Evolutionary conservation across 2,888 invertebrate species (phyloP).

Genomic region (Meta bourneti): DNA sequence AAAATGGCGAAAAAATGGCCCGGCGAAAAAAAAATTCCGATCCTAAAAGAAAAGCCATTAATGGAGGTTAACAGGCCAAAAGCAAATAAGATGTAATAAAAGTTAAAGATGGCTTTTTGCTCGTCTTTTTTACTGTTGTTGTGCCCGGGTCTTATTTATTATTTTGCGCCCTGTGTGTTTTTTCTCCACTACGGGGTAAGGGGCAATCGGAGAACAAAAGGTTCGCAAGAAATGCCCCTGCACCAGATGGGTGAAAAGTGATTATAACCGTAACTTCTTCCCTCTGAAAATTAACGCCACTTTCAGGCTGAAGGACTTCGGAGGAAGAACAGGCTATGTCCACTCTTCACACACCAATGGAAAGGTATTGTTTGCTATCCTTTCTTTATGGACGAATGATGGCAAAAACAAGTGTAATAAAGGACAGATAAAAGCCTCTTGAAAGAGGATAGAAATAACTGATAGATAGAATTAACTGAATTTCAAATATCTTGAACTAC

Average conservation of each 20-base stretch:
- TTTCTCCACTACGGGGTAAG: slow-evolving; percentile 40
- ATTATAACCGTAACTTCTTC: slow-evolving; percentile 71
- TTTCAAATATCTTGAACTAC: no score
- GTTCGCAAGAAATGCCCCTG: slow-evolving; percentile 8
- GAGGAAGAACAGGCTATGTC: slow-evolving; percentile 32
- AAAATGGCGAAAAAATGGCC: neutral
- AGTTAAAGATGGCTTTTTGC: slow-evolving; percentile 58
- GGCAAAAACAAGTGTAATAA: no score
- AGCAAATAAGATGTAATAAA: slow-evolving; percentile 74
- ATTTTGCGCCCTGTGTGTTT: slow-evolving; percentile 24
- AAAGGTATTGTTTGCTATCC: no score
- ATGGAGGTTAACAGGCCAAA: slow-evolving; percentile 70
- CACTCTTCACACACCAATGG: no score
- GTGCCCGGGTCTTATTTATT: slow-evolving; percentile 40
- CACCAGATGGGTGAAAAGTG: slow-evolving; percentile 71
- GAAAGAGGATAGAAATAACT: no score
- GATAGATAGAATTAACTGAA: no score
- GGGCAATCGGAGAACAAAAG: slow-evolving; percentile 10
- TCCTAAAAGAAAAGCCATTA: slow-evolving; percentile 60
- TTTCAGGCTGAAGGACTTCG: neutral
- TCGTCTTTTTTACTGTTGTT: slow-evolving; percentile 31
- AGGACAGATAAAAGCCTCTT: no score
- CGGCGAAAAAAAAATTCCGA: neutral
- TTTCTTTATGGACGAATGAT: no score
- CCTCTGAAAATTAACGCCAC: slow-evolving; percentile 68